Evolutionary conservation across 2,888 invertebrate species (phyloP).

Genomic region (Xestia ashworthii): DNA sequence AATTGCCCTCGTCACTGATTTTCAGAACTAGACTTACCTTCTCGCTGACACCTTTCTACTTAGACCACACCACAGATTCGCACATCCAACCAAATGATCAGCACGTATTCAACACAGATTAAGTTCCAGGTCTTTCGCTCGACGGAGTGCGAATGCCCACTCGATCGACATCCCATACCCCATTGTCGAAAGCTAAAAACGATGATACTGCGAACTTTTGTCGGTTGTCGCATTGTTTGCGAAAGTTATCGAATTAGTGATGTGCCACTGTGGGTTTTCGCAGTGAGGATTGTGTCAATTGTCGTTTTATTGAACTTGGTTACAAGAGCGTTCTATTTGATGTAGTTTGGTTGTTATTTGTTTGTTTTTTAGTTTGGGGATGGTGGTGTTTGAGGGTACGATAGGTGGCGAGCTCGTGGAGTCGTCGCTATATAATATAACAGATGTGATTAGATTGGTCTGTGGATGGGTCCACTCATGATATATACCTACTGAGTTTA

Average conservation of each 20-base stretch:
- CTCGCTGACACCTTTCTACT: slow-evolving; percentile 47
- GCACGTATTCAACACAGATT: slow-evolving; percentile 82
- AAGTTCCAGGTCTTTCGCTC: slow-evolving; percentile 82
- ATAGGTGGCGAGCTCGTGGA: neutral
- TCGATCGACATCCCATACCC: slow-evolving; percentile 66
- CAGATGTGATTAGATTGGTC: too few relatives aligned
- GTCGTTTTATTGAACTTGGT: slow-evolving; percentile 32
- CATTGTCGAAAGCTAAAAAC: slow-evolving; percentile 62
- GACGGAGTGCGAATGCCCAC: slow-evolving; percentile 81
- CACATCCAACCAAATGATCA: slow-evolving; percentile 81
- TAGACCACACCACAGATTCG: slow-evolving; percentile 65
- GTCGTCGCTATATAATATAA: too few relatives aligned
- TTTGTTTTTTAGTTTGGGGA: neutral
- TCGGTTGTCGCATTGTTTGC: slow-evolving; percentile 62
- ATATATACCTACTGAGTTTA: too few relatives aligned
- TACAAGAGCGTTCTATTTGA: slow-evolving; percentile 43
- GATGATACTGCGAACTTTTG: slow-evolving; percentile 60
- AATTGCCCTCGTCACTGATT: too few relatives aligned
- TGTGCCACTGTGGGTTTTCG: slow-evolving; percentile 54
- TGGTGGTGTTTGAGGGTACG: neutral
- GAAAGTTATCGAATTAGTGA: slow-evolving; percentile 76
- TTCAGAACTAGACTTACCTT: neutral
- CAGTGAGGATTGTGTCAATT: slow-evolving; percentile 52
- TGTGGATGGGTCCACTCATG: too few relatives aligned
- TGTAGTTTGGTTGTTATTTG: slow-evolving; percentile 15